Evolutionary conservation across 1,140 invertebrate species (phyloP).

Genomic region (Apocrypta bakeri): DNA sequence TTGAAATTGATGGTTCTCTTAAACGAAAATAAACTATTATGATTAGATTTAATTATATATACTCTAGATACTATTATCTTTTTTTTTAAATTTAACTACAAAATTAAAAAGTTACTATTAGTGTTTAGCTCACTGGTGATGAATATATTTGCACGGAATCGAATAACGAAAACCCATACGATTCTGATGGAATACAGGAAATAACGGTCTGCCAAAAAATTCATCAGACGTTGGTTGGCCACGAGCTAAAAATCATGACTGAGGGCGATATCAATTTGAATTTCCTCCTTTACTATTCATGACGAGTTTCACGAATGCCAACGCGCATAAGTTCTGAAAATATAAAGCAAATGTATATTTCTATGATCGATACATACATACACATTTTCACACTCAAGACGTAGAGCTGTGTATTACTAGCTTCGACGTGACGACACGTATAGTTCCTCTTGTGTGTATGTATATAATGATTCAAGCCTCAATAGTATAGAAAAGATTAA

Average conservation of each 20-base stretch:
- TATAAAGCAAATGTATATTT: not conserved
- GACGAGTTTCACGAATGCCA: not conserved
- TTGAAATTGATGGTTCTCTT: too few species aligned
- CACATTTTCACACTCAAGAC: not conserved
- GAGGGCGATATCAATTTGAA: not conserved
- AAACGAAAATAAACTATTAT: too few species aligned
- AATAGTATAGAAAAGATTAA: not conserved
- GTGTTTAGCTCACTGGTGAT: too few species aligned
- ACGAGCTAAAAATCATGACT: not conserved
- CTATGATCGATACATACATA: not conserved
- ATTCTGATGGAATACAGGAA: not conserved
- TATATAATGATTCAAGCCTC: not conserved
- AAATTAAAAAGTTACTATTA: too few species aligned
- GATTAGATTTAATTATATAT: too few species aligned
- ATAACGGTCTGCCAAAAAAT: not conserved
- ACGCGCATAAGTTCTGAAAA: not conserved
- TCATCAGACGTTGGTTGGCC: not conserved
- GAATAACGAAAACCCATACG: not conserved
- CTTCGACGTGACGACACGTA: not conserved
- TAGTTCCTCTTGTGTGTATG: not conserved
- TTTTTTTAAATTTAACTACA: too few species aligned
- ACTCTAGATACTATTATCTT: too few species aligned
- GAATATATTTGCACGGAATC: too few species aligned
- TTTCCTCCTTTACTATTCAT: not conserved
- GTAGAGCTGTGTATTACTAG: not conserved